Conservation (phyloP, 92 coral and sea anemone species). For the Chrysogorgia sp. region DNA sequence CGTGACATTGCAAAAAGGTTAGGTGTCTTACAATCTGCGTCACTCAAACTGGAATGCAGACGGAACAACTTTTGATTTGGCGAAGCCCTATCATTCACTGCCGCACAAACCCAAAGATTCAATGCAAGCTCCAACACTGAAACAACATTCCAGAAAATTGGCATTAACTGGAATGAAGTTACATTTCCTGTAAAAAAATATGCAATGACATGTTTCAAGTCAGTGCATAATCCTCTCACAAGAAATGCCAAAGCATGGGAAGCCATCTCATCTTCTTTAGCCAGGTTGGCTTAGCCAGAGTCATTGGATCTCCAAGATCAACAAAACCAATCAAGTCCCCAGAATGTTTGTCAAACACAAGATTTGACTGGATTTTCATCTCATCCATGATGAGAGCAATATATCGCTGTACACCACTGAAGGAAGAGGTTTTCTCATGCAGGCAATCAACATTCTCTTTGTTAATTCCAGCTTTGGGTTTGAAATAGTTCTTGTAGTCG, state of each 20-base stretch:
- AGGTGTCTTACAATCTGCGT: too few relatives aligned
- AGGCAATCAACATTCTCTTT: slow-evolving; percentile 49
- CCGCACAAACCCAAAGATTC: too few relatives aligned
- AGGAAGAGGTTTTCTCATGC: slow-evolving; percentile 37
- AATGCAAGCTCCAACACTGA: too few relatives aligned
- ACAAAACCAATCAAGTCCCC: slow-evolving; percentile 66
- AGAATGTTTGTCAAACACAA: slow-evolving; percentile 66
- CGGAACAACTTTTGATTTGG: too few relatives aligned
- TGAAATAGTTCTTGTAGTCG: slow-evolving; percentile 62
- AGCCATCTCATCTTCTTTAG: slow-evolving; percentile 57
- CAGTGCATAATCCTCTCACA: slow-evolving; percentile 66
- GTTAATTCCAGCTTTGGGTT: slow-evolving; percentile 60
- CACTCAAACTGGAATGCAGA: too few relatives aligned
- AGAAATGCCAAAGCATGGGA: slow-evolving; percentile 67
- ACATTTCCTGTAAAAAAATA: slow-evolving; percentile 66
- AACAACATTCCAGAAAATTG: slow-evolving; percentile 57
- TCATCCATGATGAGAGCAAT: slow-evolving; percentile 65
- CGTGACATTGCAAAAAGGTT: too few relatives aligned
- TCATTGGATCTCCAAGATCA: slow-evolving; percentile 69
- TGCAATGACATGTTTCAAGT: slow-evolving; percentile 68
- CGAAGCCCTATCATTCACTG: too few relatives aligned
- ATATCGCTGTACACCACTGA: slow-evolving; percentile 62
- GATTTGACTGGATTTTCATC: slow-evolving; percentile 61
- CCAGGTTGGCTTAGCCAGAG: slow-evolving; percentile 61
- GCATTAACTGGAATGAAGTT: slow-evolving; percentile 58